Evolutionary conservation across 2,888 invertebrate species (phyloP).

Genomic region (Muscina levida): DNA sequence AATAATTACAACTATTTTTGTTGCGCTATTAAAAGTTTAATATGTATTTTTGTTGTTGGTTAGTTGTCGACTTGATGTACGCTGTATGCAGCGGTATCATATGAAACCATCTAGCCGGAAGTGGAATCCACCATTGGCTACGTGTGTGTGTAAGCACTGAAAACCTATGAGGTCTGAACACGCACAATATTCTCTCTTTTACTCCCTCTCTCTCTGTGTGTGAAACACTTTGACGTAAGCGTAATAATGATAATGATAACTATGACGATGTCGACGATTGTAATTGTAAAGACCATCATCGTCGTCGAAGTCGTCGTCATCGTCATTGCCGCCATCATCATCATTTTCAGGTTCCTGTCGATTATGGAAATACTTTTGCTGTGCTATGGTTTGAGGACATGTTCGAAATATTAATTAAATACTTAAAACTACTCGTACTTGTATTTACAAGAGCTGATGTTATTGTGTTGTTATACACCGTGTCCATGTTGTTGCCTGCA

Average conservation of each 20-base stretch:
- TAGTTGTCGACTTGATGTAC: too few species aligned
- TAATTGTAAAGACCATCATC: not conserved
- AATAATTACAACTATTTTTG: too few species aligned
- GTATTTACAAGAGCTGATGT: slow-evolving; percentile 9
- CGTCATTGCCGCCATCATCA: not conserved
- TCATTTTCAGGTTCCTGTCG: slow-evolving; percentile 2
- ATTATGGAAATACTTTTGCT: not conserved
- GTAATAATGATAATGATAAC: too few species aligned
- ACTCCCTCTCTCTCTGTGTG: too few species aligned
- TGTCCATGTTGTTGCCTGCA: not conserved
- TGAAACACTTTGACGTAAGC: too few species aligned
- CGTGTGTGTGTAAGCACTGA: too few species aligned
- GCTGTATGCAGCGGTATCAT: not conserved
- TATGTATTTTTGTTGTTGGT: too few species aligned
- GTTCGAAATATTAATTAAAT: slow-evolving; percentile 44
- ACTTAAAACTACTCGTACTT: slow-evolving; percentile 33
- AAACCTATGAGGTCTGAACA: too few species aligned
- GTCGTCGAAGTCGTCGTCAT: not conserved
- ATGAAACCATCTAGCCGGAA: slow-evolving; percentile 25
- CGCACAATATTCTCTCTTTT: too few species aligned
- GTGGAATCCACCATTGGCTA: not conserved
- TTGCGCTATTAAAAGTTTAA: too few species aligned
- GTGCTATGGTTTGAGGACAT: slow-evolving; percentile 31
- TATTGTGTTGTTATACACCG: not conserved
- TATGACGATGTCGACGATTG: not conserved